Evolutionary conservation across 2,888 invertebrate genomes (phyloP).

Genomic region (Ferrisia virgata): DNA sequence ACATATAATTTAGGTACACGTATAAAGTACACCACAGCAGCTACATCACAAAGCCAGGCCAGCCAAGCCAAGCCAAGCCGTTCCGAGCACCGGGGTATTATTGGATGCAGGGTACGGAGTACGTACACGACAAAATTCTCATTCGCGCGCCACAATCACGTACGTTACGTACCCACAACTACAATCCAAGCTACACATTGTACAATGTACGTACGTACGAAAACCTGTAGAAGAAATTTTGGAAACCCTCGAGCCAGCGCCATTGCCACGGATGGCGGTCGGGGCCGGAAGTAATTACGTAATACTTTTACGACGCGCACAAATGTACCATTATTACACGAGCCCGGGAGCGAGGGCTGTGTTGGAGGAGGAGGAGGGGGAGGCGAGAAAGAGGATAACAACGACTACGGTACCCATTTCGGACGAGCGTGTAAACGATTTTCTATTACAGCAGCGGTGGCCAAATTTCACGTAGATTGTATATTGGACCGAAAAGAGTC

Average conservation of each 20-base stretch:
- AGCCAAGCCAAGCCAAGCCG: no score
- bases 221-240: not conserved
- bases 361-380: not conserved
- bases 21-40: not conserved
- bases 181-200: no score
- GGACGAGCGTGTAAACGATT: slow-evolving; percentile 14
- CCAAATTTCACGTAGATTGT: not conserved
- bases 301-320: not conserved
- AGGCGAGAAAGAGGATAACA: no score
- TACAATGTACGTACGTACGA: not conserved
- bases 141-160: not conserved
- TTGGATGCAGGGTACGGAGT: no score
- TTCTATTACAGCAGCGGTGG: not conserved
- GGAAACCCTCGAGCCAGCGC: not conserved
- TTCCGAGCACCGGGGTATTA: no score
- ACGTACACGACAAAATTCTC: not conserved
- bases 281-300: slow-evolving; percentile 9
- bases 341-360: not conserved
- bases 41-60: no score
- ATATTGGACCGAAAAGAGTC: not conserved
- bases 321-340: not conserved
- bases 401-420: not conserved
- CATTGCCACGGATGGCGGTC: no score
- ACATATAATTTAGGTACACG: not conserved
- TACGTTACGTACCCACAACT: not conserved